Conservation (phyloP, 1,140 invertebrate genomes). For the Homarus americanus region DNA sequence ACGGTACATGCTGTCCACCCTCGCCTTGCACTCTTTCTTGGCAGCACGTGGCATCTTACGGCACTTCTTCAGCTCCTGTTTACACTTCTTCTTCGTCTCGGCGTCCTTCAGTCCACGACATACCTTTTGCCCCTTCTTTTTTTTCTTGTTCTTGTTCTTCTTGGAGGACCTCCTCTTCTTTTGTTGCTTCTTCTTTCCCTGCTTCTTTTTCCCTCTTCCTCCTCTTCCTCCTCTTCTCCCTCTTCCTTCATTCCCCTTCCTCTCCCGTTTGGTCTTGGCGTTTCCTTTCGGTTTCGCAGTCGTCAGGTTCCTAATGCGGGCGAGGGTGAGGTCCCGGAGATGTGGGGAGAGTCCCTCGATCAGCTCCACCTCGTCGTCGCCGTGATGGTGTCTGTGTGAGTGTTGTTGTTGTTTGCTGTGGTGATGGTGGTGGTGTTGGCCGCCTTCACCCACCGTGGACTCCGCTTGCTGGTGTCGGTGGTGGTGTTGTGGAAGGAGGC, state of each 20-base stretch:
- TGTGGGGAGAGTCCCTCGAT: neutral
- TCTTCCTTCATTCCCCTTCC: neutral
- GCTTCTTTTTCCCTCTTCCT: neutral
- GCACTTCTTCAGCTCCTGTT: neutral
- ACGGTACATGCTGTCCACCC: neutral
- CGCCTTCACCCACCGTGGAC: neutral
- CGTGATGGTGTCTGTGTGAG: slow-evolving; percentile 18
- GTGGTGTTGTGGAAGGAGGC: neutral
- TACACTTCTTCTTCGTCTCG: slow-evolving; percentile 17
- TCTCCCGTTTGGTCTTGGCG: neutral
- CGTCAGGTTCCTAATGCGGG: neutral
- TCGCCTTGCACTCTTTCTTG: slow-evolving; percentile 9
- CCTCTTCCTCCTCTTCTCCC: neutral
- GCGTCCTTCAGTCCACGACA: slow-evolving; percentile 25
- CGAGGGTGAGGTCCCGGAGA: neutral
- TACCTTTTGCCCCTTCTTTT: neutral
- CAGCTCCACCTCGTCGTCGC: neutral
- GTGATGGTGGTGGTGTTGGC: neutral
- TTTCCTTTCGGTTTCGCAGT: too few species aligned
- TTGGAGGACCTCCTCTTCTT: neutral
- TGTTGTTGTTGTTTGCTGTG: neutral
- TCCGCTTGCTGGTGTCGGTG: neutral
- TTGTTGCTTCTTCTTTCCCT: neutral
- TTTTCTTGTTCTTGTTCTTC: neutral
- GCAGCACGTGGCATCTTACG: neutral